A percentile compares a stretch with the other conserved stretches of the same genome.
phyloP scores from a whole-genome alignment of 2,888 invertebrate species.

The Dugesia japonica region DNA sequence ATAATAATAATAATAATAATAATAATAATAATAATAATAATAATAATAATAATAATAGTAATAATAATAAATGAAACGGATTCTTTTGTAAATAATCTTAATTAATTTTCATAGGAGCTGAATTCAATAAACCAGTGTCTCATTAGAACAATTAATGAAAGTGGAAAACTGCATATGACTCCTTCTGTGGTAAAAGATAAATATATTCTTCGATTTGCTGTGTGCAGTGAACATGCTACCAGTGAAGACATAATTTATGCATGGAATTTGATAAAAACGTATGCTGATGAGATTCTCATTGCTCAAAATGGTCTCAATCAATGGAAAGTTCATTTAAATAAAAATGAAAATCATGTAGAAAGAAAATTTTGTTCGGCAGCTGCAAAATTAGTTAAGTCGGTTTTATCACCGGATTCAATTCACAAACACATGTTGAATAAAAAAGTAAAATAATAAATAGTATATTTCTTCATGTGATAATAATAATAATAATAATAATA shows the following conservation, averaged over 20 bases:
- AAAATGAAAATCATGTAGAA: background rate
- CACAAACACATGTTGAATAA: background rate
- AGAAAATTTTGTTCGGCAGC: background rate
- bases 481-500: too few relatives aligned
- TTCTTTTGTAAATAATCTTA: background rate
- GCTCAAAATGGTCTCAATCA: conserved; percentile 32
- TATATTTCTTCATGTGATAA: too few relatives aligned
- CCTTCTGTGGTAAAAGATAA: conserved; percentile 74
- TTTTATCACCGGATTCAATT: background rate
- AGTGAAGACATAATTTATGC: conserved; percentile 58
- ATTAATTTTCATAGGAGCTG: conserved; percentile 49
- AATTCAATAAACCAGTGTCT: conserved; percentile 74
- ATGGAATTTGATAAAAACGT: conserved; percentile 47
- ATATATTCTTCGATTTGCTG: conserved; percentile 80
- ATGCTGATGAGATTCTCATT: conserved; percentile 33
- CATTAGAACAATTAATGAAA: conserved; percentile 75
- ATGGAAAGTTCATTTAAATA: background rate
- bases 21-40: too few relatives aligned
- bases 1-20: too few relatives aligned
- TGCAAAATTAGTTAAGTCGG: background rate
- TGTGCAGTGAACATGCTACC: conserved; percentile 72
- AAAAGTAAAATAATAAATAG: background rate
- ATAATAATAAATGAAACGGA: background rate
- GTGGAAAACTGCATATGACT: conserved; percentile 88
- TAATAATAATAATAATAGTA: too few relatives aligned